Evolutionary conservation across 23 tunicate genomes (phyloP).

Genomic region (Halocynthia roretzi): DNA sequence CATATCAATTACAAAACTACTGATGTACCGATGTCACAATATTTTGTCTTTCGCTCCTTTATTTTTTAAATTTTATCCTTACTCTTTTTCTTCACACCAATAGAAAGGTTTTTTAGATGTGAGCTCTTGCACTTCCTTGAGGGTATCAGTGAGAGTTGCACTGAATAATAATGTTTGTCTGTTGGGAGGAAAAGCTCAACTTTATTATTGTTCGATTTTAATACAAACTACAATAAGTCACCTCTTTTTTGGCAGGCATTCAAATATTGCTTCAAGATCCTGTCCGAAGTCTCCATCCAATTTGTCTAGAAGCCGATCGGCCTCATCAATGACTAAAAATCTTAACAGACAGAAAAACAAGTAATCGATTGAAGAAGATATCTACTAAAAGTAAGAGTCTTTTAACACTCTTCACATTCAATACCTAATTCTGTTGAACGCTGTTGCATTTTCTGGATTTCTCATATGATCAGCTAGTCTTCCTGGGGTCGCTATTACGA

Average conservation of each 20-base stretch:
- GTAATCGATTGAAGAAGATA: not conserved
- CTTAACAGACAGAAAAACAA: conserved; percentile 22
- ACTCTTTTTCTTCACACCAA: conserved; percentile 73
- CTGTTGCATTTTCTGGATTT: conserved; percentile 40
- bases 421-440: conserved; percentile 55
- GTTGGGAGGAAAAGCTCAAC: not conserved
- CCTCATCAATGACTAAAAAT: conserved; percentile 94
- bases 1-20: not conserved
- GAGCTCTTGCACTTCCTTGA: conserved; percentile 69
- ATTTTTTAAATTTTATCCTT: not conserved
- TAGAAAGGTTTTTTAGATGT: conserved; percentile 80
- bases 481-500: conserved; percentile 97
- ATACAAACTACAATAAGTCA: not conserved
- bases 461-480: conserved; percentile 83
- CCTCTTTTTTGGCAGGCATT: conserved; percentile 74
- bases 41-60: no score
- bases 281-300: conserved; percentile 90
- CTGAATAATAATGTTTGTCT: conserved; percentile 92
- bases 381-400: not conserved
- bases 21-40: not conserved
- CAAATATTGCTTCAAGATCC: conserved; percentile 73
- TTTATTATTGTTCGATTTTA: not conserved
- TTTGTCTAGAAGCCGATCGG: conserved; percentile 87
- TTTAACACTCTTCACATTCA: not conserved
- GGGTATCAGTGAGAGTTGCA: conserved; percentile 92